phyloP scores from a whole-genome alignment of 2,113 vertebrate genomes.

The Salvelinus fontinalis region DNA sequence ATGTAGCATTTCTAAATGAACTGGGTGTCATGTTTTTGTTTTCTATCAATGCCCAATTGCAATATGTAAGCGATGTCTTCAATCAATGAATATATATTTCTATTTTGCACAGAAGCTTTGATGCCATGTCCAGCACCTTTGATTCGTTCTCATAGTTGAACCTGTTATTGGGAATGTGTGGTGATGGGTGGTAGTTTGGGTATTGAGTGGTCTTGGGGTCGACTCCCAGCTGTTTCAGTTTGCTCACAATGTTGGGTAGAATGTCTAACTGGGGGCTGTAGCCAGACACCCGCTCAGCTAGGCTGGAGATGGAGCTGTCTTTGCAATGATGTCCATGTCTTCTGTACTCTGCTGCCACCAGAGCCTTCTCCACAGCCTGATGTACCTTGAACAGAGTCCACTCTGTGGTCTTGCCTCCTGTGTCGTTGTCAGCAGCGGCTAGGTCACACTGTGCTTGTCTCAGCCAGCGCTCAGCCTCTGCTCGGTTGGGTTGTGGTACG shows the following conservation, averaged over 20 bases:
- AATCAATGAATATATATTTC: constrained; percentile 57
- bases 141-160: constrained; percentile 58
- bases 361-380: constrained; percentile 77
- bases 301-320: constrained; percentile 48
- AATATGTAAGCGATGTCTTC: not conserved
- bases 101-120: constrained; percentile 56
- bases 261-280: constrained; percentile 49
- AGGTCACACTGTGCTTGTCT: constrained; percentile 78
- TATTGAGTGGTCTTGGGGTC: constrained; percentile 78
- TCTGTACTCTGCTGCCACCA: constrained; percentile 70
- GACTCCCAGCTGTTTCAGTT: constrained; percentile 63
- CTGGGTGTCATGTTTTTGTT: not conserved
- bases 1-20: not conserved
- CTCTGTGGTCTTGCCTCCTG: constrained; percentile 59
- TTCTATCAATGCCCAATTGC: not conserved
- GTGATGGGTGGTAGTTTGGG: constrained; percentile 65
- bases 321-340: constrained; percentile 43
- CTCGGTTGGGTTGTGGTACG: constrained; percentile 53
- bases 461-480: constrained; percentile 76
- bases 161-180: constrained; percentile 70
- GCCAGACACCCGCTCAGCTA: constrained; percentile 55
- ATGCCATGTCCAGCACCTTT: constrained; percentile 57
- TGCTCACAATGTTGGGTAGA: constrained; percentile 54
- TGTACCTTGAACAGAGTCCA: constrained; percentile 82
- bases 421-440: constrained; percentile 62